Base-by-base conservation (phyloP, 2,888 invertebrate genomes). In the Abscondita cerata region DNA sequence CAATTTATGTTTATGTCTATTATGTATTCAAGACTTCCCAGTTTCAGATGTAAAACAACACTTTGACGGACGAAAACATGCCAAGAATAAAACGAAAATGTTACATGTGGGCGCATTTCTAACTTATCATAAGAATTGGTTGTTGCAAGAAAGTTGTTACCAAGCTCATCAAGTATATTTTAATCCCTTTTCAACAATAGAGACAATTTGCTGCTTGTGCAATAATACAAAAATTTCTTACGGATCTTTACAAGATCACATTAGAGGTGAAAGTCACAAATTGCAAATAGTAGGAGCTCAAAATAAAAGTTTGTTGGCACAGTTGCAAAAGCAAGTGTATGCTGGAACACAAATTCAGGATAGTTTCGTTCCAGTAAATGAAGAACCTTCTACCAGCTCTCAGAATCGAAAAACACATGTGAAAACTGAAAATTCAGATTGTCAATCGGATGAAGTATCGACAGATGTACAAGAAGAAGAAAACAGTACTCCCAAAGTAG, bases 101-200 rank as follows among this genome's bases (percentile, higher is more conserved):
- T 2, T 11, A 18, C 1, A 1, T 11, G n/a, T 44, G 3, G n/a
- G 2, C 1, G 34, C 31, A 2, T 51, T 51, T 6, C 52, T 55
- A 34, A 64, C 59, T 13, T 78, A 74, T 52, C 77, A 78, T 60
- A 69, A 72, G 16, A 59, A 64, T 34, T 78, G 75, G 69, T 53
- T 66, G 5, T 70, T 64, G 44, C 67, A 72, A 53, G 76, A 76
- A 13, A 34, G 56, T 0, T 18, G 36, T 3, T 69, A 69, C 61
- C 77, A 78, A 56, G 70, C 74, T 4, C 76, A 76, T 60, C 77
- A 76, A 68, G 67, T 73, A 9, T 72, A 72, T 65, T 75, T 77
- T 58, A 52, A 61, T 13, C 72, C 73, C 11, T 60, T 66, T 13
- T 19, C 52, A 11, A 41, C 38, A n/a, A 9, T 3, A 15, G 9